A percentile compares a stretch with the other conserved stretches of the same genome.
Evolutionary conservation across 2,888 invertebrate species (phyloP).

Genomic region (Patella depressa): DNA sequence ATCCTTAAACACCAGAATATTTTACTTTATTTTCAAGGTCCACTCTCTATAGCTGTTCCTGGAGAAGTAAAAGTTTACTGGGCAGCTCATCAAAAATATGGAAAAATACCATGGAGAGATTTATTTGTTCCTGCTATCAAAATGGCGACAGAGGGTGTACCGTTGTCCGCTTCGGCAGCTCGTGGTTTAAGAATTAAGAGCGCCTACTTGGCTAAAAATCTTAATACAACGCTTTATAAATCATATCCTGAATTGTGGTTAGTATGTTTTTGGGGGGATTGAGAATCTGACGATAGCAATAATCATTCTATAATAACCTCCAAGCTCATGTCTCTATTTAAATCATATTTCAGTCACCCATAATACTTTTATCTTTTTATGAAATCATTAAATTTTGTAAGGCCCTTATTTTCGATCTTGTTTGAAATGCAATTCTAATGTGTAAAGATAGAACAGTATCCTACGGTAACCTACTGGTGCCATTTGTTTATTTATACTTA

Average conservation of each 20-base stretch:
- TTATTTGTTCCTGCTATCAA: constrained; percentile 85
- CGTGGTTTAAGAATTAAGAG: constrained; percentile 32
- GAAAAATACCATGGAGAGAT: constrained; percentile 82
- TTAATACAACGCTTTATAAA: not conserved
- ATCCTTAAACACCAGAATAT: too few relatives aligned
- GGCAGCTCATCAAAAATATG: constrained; percentile 82
- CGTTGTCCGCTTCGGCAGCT: constrained; percentile 48
- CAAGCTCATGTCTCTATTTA: too few relatives aligned
- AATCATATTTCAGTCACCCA: too few relatives aligned
- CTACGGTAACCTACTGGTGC: too few relatives aligned
- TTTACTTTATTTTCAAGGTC: constrained; percentile 47
- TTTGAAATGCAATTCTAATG: too few relatives aligned
- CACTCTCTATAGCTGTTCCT: constrained; percentile 85
- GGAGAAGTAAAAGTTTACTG: constrained; percentile 90
- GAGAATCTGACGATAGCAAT: too few relatives aligned
- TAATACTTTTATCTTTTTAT: too few relatives aligned
- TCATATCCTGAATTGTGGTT: constrained; percentile 30
- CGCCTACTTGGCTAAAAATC: not conserved
- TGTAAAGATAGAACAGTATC: too few relatives aligned
- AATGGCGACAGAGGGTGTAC: constrained; percentile 82
- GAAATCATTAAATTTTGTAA: too few relatives aligned
- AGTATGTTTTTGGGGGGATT: not conserved
- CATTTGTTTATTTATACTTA: too few relatives aligned
- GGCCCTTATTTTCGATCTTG: too few relatives aligned
- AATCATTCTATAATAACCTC: too few relatives aligned